Evolutionary conservation across 2,113 vertebrate species (phyloP).

Genomic region (Seriola aureovittata): DNA sequence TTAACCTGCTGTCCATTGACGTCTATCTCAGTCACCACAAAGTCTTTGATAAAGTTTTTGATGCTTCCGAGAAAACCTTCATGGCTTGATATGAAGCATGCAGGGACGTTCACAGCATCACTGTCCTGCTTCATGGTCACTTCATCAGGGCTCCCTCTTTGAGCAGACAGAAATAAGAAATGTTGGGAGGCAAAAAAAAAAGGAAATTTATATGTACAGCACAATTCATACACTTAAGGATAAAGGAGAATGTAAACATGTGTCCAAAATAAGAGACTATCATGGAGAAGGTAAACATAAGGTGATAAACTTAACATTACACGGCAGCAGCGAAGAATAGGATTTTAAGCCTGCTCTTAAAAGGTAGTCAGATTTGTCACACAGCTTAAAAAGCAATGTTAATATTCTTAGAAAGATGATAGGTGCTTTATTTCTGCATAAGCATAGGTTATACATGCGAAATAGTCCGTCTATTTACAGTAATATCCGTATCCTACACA

Average conservation of each 20-base stretch:
- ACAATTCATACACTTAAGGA: not conserved
- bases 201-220: not conserved
- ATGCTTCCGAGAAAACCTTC: slow-evolving; percentile 90
- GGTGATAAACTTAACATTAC: not conserved
- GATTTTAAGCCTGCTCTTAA: not conserved
- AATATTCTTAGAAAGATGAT: not conserved
- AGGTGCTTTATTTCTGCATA: not conserved
- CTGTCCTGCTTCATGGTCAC: slow-evolving; percentile 71
- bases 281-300: no score
- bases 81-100: slow-evolving; percentile 86
- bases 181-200: not conserved
- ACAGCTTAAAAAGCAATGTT: not conserved
- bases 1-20: slow-evolving; percentile 67
- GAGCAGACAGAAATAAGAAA: slow-evolving; percentile 1
- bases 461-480: slow-evolving; percentile 4
- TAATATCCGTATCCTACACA: not conserved
- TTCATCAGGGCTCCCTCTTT: slow-evolving; percentile 17
- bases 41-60: slow-evolving; percentile 90
- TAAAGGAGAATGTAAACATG: not conserved
- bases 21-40: slow-evolving; percentile 92
- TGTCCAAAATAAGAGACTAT: not conserved
- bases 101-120: slow-evolving; percentile 56
- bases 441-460: accelerated
- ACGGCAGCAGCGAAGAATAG: not conserved
- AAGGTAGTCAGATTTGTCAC: not conserved